Base-by-base conservation (phyloP, 1,140 invertebrate genomes). In the Pissodes strobi region DNA sequence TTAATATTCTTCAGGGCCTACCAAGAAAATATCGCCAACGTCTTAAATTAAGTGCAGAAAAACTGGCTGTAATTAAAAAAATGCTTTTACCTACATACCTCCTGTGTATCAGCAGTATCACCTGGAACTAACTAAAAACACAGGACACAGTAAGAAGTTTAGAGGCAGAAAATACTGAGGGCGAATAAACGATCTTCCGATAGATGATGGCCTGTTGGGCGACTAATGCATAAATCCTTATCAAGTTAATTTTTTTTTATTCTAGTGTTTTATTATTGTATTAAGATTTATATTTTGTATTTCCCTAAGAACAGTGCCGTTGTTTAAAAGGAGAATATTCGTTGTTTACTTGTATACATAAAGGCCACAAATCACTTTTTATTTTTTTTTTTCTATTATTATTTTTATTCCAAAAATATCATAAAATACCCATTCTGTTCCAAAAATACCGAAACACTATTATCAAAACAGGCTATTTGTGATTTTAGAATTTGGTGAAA, bases 381-480 rank as follows among this genome's bases (percentile, higher is more conserved):
- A 19, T 49, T 49, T n/a, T 17, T 5, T 43, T 12, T 43, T 43
- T 43, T 17, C 39, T 5, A 43, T 43, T 43, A 17, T 43, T 43
- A 6, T 43, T 43, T 17, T 43, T 5, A 12, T 12, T 43, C 39
- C 9, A 12, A 17, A 34, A 34, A 8, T 34, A 34, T n/a, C 6
- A 34, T 34, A n/a, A 34, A 34, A 34, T 34, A 6, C 30, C n/a
- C n/a, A 34, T 34, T 34, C n/a, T 34, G 30, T 34, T n/a, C 30
- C 6, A 34, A 34, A 34, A 34, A 34, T 34, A 34, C 30, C 30
- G 5, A 43, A 43, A 43, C 9, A 43, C 9, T 12, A 43, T 43
- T 43, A 43, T 43, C 39, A 13, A 43, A 43, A 43, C 39, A 17
- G 6, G n/a, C 6, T 34, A 34, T 34, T 34, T 34, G n/a, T n/a